Percentiles rank a stretch among this genome's conserved stretches.
Conservation (phyloP, 1,140 invertebrate species). For the Drosophila oshimai region DNA sequence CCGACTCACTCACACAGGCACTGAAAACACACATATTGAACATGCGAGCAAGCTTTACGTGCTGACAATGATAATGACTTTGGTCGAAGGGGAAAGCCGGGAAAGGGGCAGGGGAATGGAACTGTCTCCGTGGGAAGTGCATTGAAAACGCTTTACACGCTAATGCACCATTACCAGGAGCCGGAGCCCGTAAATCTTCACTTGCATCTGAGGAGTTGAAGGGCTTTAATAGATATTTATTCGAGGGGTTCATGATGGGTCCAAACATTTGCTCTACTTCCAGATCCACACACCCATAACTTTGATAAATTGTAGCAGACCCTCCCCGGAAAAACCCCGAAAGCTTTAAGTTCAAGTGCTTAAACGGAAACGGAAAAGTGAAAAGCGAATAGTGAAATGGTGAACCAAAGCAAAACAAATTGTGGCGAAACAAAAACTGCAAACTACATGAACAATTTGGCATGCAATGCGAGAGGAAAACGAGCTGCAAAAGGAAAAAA, state of each 20-base stretch:
- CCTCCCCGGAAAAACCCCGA: slow-evolving; percentile 28
- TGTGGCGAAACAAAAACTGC: slow-evolving; percentile 51
- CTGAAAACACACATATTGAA: slow-evolving; percentile 36
- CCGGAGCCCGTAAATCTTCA: slow-evolving; percentile 70
- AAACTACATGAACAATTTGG: slow-evolving; percentile 62
- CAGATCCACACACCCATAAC: slow-evolving; percentile 31
- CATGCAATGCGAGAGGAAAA: slow-evolving; percentile 47
- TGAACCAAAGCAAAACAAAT: slow-evolving; percentile 58
- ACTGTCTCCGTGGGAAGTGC: slow-evolving; percentile 58
- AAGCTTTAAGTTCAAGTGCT: slow-evolving; percentile 55
- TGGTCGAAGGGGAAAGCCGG: background rate
- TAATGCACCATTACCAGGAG: slow-evolving; percentile 75
- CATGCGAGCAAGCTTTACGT: slow-evolving; percentile 60
- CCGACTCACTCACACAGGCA: background rate
- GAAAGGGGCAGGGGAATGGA: background rate
- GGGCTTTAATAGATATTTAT: slow-evolving; percentile 75
- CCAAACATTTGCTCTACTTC: slow-evolving; percentile 36
- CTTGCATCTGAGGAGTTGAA: slow-evolving; percentile 60
- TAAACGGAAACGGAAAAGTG: slow-evolving; percentile 22
- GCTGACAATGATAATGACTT: slow-evolving; percentile 76
- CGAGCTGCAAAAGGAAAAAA: slow-evolving; percentile 4
- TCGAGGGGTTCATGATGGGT: slow-evolving; percentile 21
- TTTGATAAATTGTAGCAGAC: slow-evolving; percentile 66
- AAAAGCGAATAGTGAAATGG: background rate
- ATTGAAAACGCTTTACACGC: slow-evolving; percentile 69